Percentiles rank a stretch among this genome's conserved stretches.
Conservation (phyloP, 2,888 invertebrate genomes). For the Acleris cristana region DNA sequence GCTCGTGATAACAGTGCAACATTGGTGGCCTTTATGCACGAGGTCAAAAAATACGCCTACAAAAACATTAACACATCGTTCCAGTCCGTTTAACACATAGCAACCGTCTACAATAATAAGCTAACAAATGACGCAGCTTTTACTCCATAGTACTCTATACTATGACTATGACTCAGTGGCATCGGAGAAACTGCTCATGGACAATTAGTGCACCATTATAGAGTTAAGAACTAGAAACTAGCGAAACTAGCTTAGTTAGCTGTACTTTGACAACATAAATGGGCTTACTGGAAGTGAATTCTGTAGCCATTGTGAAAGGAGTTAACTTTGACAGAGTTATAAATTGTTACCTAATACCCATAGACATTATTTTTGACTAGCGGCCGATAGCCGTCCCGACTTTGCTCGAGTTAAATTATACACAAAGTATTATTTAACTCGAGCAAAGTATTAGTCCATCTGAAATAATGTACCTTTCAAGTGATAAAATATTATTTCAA, state of each 20-base stretch:
- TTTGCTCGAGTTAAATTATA: no score
- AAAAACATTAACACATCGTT: not conserved
- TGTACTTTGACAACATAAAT: conserved; percentile 11
- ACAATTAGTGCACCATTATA: conserved; percentile 48
- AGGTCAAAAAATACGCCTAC: conserved; percentile 7
- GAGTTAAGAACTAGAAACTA: conserved; percentile 41
- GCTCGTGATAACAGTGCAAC: not conserved
- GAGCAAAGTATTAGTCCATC: no score
- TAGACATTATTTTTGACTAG: no score
- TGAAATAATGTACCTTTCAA: no score
- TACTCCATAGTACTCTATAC: conserved; percentile 39
- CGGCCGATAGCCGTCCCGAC: no score
- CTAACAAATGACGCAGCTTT: conserved; percentile 45
- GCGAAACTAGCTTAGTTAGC: conserved; percentile 27
- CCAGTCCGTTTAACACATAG: conserved; percentile 7
- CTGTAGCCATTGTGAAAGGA: not conserved
- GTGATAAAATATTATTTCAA: no score
- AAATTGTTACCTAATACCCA: no score
- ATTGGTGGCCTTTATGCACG: not conserved
- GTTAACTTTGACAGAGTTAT: no score
- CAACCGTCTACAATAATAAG: conserved; percentile 34
- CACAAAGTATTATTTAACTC: no score
- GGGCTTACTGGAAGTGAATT: conserved; percentile 10
- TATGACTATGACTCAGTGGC: conserved; percentile 40
- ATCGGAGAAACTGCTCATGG: conserved; percentile 45